Percentiles rank a stretch among this genome's conserved stretches.
These are phyloP conservation scores for Latheticus oryzae DNA, from an alignment of 2,888 invertebrate genomes.

Conservation along the genomic window DNA sequence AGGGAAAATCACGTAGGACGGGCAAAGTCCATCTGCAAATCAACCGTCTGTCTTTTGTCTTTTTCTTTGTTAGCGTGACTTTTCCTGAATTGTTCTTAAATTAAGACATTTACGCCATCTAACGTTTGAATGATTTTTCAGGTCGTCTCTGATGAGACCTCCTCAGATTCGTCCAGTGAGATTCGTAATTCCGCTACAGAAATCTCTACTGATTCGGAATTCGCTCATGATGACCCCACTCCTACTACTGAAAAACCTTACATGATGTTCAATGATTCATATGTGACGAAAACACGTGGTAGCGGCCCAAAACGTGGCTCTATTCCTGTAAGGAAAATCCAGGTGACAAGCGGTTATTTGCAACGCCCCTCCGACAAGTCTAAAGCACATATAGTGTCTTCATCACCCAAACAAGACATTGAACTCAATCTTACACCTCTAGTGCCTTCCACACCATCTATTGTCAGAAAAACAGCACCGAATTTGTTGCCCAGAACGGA, in stretches of 20 bases:
- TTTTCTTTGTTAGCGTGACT: too few relatives aligned
- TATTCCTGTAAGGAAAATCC: slow-evolving; percentile 70
- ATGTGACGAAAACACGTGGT: slow-evolving; percentile 69
- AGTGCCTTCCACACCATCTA: slow-evolving; percentile 56
- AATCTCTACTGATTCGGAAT: slow-evolving; percentile 93
- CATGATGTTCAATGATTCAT: slow-evolving; percentile 78
- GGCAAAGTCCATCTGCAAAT: too few relatives aligned
- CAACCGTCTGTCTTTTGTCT: too few relatives aligned
- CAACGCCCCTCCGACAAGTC: slow-evolving; percentile 62
- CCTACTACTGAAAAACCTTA: slow-evolving; percentile 81
- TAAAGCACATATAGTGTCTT: slow-evolving; percentile 30
- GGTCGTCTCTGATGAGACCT: slow-evolving; percentile 74
- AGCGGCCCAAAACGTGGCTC: slow-evolving; percentile 53
- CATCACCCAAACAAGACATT: slow-evolving; percentile 49
- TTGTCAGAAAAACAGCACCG: slow-evolving; percentile 54
- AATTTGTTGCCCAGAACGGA: slow-evolving; percentile 67
- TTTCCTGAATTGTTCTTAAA: too few relatives aligned
- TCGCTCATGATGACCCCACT: slow-evolving; percentile 82
- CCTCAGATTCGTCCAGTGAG: slow-evolving; percentile 77
- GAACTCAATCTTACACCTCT: slow-evolving; percentile 65
- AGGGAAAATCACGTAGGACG: too few relatives aligned
- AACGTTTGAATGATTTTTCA: slow-evolving; percentile 58
- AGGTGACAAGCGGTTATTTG: slow-evolving; percentile 69
- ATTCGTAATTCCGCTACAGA: slow-evolving; percentile 89
- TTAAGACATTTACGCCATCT: slow-evolving; percentile 13